Conservation (phyloP, 1,140 invertebrate genomes). For the Musca vetustissima region DNA sequence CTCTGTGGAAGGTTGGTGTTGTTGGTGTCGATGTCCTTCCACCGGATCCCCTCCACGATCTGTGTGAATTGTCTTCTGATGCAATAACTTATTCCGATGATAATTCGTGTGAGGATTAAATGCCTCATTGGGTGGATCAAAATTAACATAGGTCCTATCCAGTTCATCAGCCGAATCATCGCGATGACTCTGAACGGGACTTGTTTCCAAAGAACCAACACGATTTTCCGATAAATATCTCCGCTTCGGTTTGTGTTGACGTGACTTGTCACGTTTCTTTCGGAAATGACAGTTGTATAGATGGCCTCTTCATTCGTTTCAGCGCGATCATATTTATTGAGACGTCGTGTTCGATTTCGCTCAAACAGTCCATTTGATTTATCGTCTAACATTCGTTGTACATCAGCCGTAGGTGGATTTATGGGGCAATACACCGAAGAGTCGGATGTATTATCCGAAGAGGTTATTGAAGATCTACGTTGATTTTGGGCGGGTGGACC, state of each 20-base stretch:
- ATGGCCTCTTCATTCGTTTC: conserved; percentile 46
- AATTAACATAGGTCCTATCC: conserved; percentile 44
- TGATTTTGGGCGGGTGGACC: conserved; percentile 33
- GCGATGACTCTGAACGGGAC: conserved; percentile 39
- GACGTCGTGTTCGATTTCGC: conserved; percentile 40
- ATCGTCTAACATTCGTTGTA: conserved; percentile 51
- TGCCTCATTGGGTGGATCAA: conserved; percentile 44
- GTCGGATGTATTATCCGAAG: conserved; percentile 52
- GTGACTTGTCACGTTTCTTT: conserved; percentile 45
- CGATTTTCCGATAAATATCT: conserved; percentile 52
- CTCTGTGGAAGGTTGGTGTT: too few species aligned
- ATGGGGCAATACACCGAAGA: conserved; percentile 54
- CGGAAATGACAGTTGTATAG: conserved; percentile 49
- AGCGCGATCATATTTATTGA: conserved; percentile 38
- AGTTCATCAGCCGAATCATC: conserved; percentile 43
- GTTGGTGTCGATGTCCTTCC: not conserved
- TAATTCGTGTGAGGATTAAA: conserved; percentile 54
- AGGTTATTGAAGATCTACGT: conserved; percentile 44
- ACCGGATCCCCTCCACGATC: conserved; percentile 24
- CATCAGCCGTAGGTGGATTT: conserved; percentile 47
- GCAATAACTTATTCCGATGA: conserved; percentile 51
- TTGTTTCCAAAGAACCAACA: conserved; percentile 51
- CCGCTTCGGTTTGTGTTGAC: conserved; percentile 41
- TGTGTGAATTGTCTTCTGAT: conserved; percentile 36
- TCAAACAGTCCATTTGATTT: conserved; percentile 48